These are phyloP conservation scores for Marcusenius ussheri DNA, from an alignment of 2,113 vertebrate genomes.

Conservation along the genomic window DNA sequence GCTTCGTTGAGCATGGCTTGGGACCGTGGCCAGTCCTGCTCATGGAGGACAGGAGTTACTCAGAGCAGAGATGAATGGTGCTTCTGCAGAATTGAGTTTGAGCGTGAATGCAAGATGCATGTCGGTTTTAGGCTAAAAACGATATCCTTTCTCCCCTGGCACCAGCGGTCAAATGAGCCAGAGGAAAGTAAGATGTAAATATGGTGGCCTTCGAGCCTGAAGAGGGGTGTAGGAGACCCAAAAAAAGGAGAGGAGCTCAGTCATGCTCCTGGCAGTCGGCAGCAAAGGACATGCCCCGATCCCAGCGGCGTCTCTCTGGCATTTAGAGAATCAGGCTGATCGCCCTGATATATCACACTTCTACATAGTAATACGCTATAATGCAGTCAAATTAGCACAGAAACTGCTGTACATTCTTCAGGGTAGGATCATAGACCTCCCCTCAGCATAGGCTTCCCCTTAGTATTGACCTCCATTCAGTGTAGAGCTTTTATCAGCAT, in stretches of 20 bases:
- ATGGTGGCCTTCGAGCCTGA: neutral
- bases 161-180: slow-evolving; percentile 61
- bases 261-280: neutral
- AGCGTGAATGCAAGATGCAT: slow-evolving; percentile 56
- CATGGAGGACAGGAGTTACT: neutral
- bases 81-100: slow-evolving; percentile 16
- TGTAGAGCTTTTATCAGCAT: neutral
- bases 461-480: neutral
- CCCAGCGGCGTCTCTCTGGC: neutral
- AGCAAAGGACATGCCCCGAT: neutral
- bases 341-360: neutral
- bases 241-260: slow-evolving; percentile 10
- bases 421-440: neutral
- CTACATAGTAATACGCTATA: neutral
- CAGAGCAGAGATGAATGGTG: neutral
- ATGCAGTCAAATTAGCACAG: neutral
- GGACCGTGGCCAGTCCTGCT: neutral
- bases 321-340: neutral
- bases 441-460: neutral
- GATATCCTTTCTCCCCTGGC: slow-evolving; percentile 60
- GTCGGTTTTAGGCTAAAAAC: slow-evolving; percentile 68
- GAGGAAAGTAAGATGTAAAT: neutral
- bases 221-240: neutral
- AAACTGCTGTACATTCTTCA: neutral
- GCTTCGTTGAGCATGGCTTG: slow-evolving; percentile 43